Conservation (phyloP, 2,888 invertebrate species). For the Ornithoptera priamus region DNA sequence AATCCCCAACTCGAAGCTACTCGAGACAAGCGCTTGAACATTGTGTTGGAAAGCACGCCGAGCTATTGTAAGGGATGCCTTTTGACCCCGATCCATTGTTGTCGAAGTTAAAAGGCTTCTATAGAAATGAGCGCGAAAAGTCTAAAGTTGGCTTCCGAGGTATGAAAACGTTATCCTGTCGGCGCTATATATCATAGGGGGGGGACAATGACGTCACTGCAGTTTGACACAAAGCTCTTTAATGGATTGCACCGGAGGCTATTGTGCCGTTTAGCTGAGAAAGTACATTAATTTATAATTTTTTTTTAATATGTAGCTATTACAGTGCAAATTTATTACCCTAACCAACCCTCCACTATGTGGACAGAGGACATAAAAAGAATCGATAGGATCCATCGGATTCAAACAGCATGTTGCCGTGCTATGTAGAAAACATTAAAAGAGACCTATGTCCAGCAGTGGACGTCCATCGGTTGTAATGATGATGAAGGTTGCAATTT, state of each 20-base stretch:
- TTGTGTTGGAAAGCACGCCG: constrained; percentile 35
- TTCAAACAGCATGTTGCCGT: no score
- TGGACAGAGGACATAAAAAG: no score
- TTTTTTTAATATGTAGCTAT: no score
- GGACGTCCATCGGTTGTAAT: no score
- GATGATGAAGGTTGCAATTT: no score
- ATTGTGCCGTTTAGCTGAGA: constrained; percentile 4
- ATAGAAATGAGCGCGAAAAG: constrained; percentile 30
- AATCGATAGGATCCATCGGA: no score
- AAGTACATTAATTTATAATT: constrained; percentile 14
- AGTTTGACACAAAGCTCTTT: constrained; percentile 25
- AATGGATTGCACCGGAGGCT: constrained; percentile 25
- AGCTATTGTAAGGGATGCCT: constrained; percentile 44
- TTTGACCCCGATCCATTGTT: constrained; percentile 44
- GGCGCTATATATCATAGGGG: constrained; percentile 21
- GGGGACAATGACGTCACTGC: constrained; percentile 24
- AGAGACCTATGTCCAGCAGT: no score
- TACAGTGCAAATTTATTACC: no score
- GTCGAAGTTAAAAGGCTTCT: constrained; percentile 29
- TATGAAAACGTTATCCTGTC: constrained; percentile 30
- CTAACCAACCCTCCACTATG: no score
- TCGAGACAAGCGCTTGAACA: constrained; percentile 41
- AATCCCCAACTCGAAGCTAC: constrained; percentile 38
- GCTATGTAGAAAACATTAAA: no score
- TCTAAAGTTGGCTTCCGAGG: constrained; percentile 25